These are phyloP conservation scores for Aelia acuminata DNA, from an alignment of 2,888 invertebrate genomes.

Conservation along the genomic window DNA sequence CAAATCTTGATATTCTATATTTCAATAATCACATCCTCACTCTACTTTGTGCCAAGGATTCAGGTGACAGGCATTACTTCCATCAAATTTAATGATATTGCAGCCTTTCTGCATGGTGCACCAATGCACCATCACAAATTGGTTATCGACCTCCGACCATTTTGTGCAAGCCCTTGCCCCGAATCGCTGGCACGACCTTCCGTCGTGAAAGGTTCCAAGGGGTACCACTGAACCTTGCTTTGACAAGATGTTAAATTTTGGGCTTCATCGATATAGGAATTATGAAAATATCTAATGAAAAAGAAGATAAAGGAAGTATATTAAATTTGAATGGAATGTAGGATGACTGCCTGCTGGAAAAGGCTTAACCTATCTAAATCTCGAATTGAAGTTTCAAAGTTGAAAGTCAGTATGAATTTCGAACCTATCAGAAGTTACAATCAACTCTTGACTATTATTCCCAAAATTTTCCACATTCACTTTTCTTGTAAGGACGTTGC, in stretches of 20 bases:
- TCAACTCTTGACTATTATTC: neutral
- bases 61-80: neutral
- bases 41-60: no score
- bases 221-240: neutral
- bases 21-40: no score
- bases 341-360: no score
- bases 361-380: no score
- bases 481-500: neutral
- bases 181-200: neutral
- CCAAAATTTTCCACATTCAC: neutral
- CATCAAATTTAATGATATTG: constrained; percentile 5
- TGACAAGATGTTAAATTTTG: neutral
- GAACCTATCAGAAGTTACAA: neutral
- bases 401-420: neutral
- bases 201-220: neutral
- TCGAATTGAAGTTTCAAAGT: no score
- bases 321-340: neutral
- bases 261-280: neutral
- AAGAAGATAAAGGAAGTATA: neutral
- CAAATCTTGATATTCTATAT: no score
- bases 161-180: constrained; percentile 26
- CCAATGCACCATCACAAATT: constrained; percentile 27
- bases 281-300: neutral
- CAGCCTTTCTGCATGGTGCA: neutral
- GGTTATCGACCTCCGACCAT: constrained; percentile 23